Evolutionary conservation across 2,113 vertebrate species (phyloP), one percentile per base, ranked within the genome.

Genomic region (Cariama cristata): DNA sequence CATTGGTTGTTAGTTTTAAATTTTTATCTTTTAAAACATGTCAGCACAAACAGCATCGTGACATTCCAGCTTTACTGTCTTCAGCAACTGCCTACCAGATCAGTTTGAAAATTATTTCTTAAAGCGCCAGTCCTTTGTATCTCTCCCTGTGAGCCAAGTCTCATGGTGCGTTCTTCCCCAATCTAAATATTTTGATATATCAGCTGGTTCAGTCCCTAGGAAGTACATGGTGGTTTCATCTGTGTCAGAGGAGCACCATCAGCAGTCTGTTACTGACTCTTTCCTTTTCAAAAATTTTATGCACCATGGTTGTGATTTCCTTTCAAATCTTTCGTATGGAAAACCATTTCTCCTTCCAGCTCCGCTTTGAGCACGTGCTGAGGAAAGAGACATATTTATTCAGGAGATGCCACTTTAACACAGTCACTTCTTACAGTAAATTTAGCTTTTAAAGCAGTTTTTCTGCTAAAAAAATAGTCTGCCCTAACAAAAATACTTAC

Each of bases 401-500:
- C 50, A 91, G 45, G 32, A 86, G 53, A 35, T 52, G 20, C 5
- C 60, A 71, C 45, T 87, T 94, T 64, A 84, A 84, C 9, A 16
- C 14, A 63, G 26, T 47, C 42, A 81, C 17, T 87, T 87, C 40
- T 49, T 35, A 62, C 47, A 82, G 40, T 10, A 69, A 75, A 64
- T 19, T 30, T 64, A 53, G 26, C 28, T 80, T 81, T 59, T 60
- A 71, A 85, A 85, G n/a, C 26, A 40, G 8, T 30, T 49, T 2
- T 83, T 17, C 55, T 74, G 8, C 42, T n/a, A 33, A 90, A 90
- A 86, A 86, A 86, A 10, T 4, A 50, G 7, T 30, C 38, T 76
- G 14, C 30, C 19, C 19, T 66, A 72, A 38, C 6, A 40, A 77
- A 82, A 79, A 73, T 92, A 99, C 99, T 98, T 99, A 99, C 99